Conservation (phyloP, 2,113 vertebrate species). For the Lates calcarifer region DNA sequence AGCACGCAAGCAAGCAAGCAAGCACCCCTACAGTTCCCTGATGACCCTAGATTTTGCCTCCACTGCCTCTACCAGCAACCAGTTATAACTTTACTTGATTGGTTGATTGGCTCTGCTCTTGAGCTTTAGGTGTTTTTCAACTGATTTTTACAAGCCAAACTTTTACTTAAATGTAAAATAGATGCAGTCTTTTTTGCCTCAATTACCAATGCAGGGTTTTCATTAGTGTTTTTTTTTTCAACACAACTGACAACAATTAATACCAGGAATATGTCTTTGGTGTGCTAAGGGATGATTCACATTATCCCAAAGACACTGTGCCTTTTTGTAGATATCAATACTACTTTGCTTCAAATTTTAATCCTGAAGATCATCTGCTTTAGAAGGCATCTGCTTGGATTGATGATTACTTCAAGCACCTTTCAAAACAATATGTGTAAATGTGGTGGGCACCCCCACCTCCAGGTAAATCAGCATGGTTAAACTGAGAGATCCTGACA, state of each 20-base stretch:
- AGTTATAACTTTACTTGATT: no score
- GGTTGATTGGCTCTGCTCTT: no score
- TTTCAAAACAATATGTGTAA: neutral
- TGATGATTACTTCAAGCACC: constrained; percentile 4
- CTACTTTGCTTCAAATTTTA: constrained; percentile 8
- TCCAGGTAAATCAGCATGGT: neutral
- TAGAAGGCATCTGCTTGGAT: constrained; percentile 10
- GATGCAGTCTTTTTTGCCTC: neutral
- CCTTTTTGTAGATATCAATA: constrained; percentile 5
- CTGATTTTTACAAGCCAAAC: neutral
- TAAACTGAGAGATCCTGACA: constrained; percentile 6
- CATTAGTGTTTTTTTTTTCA: neutral
- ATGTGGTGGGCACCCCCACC: neutral
- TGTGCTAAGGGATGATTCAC: neutral
- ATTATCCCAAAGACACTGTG: neutral
- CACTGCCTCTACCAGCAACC: no score
- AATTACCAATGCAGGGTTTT: neutral
- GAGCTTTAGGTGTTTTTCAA: no score
- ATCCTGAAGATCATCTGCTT: constrained; percentile 24
- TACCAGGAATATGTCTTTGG: neutral
- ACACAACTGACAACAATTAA: neutral
- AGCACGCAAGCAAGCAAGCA: no score
- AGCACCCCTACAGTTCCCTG: neutral
- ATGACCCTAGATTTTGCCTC: neutral
- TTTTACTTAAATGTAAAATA: neutral